Evolutionary conservation across 2,797 vertebrate species (phyloP), one percentile per base, ranked within the genome.

Genomic region (Emys orbicularis): DNA sequence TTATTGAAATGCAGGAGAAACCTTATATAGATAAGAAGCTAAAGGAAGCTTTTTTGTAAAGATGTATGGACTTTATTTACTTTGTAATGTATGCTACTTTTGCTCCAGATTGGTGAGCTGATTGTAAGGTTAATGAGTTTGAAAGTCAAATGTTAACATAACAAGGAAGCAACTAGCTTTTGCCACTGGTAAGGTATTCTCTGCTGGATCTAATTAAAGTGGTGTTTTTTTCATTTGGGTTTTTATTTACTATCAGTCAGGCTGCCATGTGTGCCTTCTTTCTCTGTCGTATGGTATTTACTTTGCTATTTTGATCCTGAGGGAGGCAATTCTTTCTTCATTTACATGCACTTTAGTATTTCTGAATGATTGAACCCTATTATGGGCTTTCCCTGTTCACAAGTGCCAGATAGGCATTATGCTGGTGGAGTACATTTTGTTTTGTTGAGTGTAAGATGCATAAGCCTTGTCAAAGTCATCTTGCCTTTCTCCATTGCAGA

Each of bases 1-100:
- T 87, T 5, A 4, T 13, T 8, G 61, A 88, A 96, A 95, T 95
- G 41, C 85, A 85, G 54, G 9, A 90, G 57, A 95, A 96, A 82
- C 16, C 3, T 4, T 6, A 11, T 7, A 34, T 91, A 91, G 47
- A 87, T 6, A 83, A 56, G 68, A 41, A 37, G 4, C 25, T 18
- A 68, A 89, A 50, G 77, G 74, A n/a, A 53, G 13, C 18, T 76
- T 5, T 90, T 47, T 10, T 37, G 79, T 47, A 29, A 9, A 82
- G 2, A 47, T 2, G 3, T 25, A 59, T 15, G 86, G 52, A 9
- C n/a, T 18, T 4, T 37, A 3, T 83, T 81, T 52, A 13, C 16
- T 52, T 88, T 90, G n/a, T 77, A 77, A 82, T 3, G 25, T 1
- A 6, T 29, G 21, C 0, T 1, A 5, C 31, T 86, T 49, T 61